A percentile compares a stretch with the other conserved stretches of the same genome.
phyloP scores from a whole-genome alignment of 1,140 invertebrate genomes.

The roundworm (Caenorhabditis elegans) region DNA sequence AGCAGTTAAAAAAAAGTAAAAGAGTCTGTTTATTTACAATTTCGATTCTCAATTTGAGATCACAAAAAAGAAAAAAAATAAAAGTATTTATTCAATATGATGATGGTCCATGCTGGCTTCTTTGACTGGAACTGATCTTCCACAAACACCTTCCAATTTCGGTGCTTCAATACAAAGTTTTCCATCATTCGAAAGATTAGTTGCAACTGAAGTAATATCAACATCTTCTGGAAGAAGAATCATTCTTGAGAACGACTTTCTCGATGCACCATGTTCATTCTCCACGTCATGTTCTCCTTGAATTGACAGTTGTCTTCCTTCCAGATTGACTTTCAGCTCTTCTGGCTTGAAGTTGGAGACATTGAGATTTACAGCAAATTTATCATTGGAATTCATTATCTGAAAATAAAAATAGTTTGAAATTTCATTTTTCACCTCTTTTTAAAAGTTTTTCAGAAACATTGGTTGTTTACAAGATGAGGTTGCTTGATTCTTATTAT shows the following conservation, averaged over 20 bases:
- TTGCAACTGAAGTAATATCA: background rate
- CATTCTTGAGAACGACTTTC: slow-evolving; percentile 10
- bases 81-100: no score
- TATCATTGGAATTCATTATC: background rate
- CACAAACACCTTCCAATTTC: background rate
- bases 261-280: background rate
- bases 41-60: no score
- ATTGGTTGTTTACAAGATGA: no score
- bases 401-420: background rate
- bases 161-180: slow-evolving; percentile 35
- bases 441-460: no score
- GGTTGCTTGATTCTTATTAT: no score
- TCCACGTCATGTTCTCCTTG: slow-evolving; percentile 16
- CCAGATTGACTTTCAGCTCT: slow-evolving; percentile 28
- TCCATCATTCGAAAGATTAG: slow-evolving; percentile 1
- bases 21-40: no score
- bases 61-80: no score
- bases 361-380: background rate
- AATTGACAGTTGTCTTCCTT: background rate
- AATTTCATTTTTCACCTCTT: no score
- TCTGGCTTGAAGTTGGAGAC: slow-evolving; percentile 25
- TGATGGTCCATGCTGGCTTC: no score
- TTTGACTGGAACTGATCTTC: background rate
- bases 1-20: no score
- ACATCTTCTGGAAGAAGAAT: slow-evolving; percentile 33